Percentiles rank a stretch among this genome's conserved stretches.
phyloP scores from a whole-genome alignment of 2,797 vertebrate species.

The Gymnoscopelus microlampas region DNA sequence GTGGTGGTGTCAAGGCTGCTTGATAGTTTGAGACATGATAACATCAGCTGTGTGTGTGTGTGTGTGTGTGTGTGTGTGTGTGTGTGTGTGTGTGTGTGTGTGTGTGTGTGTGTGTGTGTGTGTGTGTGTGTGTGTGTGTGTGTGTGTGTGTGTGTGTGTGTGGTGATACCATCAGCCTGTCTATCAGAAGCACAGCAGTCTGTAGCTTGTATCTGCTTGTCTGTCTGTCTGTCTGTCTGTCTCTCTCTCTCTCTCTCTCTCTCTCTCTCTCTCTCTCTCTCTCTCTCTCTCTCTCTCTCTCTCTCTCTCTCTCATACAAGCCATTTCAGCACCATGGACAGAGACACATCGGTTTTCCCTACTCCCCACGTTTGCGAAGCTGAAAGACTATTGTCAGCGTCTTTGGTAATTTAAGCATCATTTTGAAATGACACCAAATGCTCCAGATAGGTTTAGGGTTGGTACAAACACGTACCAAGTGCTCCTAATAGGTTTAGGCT shows the following conservation, averaged over 20 bases:
- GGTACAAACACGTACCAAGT: no score
- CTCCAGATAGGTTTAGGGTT: no score
- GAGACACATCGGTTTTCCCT: no score
- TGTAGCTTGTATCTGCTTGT: no score
- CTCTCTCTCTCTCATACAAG: background rate
- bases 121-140: background rate
- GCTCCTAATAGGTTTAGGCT: no score
- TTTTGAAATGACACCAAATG: no score
- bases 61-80: background rate
- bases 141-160: background rate
- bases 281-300: slow-evolving; percentile 1
- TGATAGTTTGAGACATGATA: no score
- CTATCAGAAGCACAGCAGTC: slow-evolving; percentile 67
- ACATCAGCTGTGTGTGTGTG: background rate
- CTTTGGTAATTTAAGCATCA: no score
- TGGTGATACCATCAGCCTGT: background rate
- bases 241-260: background rate
- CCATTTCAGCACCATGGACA: no score
- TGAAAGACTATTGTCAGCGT: no score
- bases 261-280: slow-evolving; percentile 2
- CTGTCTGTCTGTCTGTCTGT: background rate
- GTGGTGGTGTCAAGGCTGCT: no score
- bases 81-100: background rate
- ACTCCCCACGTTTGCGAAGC: no score
- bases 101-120: background rate